phyloP scores from a whole-genome alignment of 1,140 invertebrate genomes.

The Cydia amplana region DNA sequence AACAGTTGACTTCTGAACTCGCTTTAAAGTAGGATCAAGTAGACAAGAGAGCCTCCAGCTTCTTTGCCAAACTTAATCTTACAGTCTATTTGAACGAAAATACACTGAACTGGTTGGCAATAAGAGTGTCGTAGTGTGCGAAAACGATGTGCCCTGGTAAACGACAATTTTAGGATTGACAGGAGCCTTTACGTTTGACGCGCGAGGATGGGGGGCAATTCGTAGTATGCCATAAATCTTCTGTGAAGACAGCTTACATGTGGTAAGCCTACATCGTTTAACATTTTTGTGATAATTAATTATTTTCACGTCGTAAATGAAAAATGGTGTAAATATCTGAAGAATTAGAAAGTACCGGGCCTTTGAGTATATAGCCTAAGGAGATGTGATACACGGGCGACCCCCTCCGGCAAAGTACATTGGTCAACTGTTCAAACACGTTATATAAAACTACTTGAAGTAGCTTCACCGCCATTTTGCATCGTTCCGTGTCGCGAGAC shows the following conservation, averaged over 20 bases:
- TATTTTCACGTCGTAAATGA: too few species aligned
- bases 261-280: neutral
- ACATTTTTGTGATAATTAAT: constrained; percentile 25
- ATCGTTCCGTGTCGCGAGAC: too few species aligned
- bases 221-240: constrained; percentile 68
- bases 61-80: constrained; percentile 1
- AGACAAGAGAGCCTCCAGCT: constrained; percentile 25
- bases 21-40: constrained; percentile 30
- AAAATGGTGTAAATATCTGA: too few species aligned
- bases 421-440: too few species aligned
- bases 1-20: constrained; percentile 29
- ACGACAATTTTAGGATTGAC: constrained; percentile 66
- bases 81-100: neutral
- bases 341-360: too few species aligned
- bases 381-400: too few species aligned
- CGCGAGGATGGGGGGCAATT: constrained; percentile 48
- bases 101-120: neutral
- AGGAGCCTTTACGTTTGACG: constrained; percentile 67
- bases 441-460: too few species aligned
- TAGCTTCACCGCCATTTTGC: too few species aligned
- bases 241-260: constrained; percentile 52
- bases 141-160: neutral
- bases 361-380: too few species aligned
- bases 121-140: neutral
- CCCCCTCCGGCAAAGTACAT: too few species aligned